Base-by-base conservation (phyloP, 1,140 invertebrate species). In the Maniola jurtina region DNA sequence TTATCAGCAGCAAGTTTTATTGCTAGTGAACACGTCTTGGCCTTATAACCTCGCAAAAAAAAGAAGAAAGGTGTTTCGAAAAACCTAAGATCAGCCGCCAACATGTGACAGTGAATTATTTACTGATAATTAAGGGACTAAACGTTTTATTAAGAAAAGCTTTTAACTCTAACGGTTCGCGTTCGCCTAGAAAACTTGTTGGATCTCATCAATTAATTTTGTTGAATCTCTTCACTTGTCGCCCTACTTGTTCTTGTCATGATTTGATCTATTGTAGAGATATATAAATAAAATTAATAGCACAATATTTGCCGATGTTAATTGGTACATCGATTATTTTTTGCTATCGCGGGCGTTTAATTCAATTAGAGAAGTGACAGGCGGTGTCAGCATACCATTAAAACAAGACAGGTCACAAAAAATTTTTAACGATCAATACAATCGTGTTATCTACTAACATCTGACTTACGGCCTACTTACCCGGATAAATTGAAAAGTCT, bases 331-430 rank as follows among this genome's bases (percentile, higher is more conserved):
- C 62, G 4, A 55, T 55, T 70, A 59, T 60, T 81, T 83, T 81
- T 83, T 81, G 71, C 62, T 58, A 55, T 62, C 42, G 59, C 40
- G 47, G 72, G 68, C 71, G 66, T 78, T 85, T 83, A 81, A 87
- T 83, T 84, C 76, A 86, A 88, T 89, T 88, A 81, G 64, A 68
- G 50, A 61, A 71, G 79, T 83, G 83, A 84, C 83, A 83, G 73
- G 60, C 61, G 75, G 67, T 83, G 80, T 84, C 80, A 82, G 74
- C 64, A 66, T 66, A 57, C 47, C 65, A 55, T 48, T 66, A 66
- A 62, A 65, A 73, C 48, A 64, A 64, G 76, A 72, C 72, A 54
- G 60, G 63, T 55, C 40, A 70, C 72, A 85, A 84, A 84, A 73
- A 86, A 77, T 60, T 76, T 65, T 66, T 68, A 69, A 67, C 65